phyloP scores from a whole-genome alignment of 1,140 invertebrate genomes.

The Trachymyrmex septentrionalis region DNA sequence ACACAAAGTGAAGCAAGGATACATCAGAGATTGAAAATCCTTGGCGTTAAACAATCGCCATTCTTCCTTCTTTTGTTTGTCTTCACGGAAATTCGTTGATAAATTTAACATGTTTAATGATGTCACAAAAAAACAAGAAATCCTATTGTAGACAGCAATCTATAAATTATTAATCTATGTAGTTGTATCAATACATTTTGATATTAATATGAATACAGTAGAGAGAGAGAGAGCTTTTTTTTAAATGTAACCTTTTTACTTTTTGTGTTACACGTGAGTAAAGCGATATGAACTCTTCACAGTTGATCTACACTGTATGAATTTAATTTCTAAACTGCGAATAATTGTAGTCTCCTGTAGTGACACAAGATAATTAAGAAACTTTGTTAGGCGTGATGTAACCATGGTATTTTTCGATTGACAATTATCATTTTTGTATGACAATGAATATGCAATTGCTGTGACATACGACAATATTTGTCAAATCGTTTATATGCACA shows the following conservation, averaged over 20 bases:
- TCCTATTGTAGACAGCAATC: neutral
- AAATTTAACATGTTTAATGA: neutral
- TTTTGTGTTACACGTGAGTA: neutral
- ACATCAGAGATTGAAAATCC: slow-evolving; percentile 41
- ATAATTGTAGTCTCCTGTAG: neutral
- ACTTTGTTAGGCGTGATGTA: neutral
- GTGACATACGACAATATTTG: neutral
- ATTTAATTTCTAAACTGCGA: slow-evolving; percentile 3
- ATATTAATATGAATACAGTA: neutral
- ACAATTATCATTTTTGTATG: neutral
- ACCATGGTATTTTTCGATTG: neutral
- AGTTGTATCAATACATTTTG: neutral
- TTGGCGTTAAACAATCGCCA: slow-evolving; percentile 65
- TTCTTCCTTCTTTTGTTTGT: slow-evolving; percentile 9
- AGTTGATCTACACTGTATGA: too few relatives aligned
- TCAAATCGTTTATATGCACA: neutral
- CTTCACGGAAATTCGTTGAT: neutral
- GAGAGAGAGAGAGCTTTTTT: neutral
- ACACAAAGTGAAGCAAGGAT: slow-evolving; percentile 62
- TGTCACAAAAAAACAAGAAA: neutral
- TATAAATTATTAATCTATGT: neutral
- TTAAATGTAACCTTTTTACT: neutral
- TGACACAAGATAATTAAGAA: neutral
- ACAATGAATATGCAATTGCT: neutral
- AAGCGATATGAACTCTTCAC: neutral